These are phyloP conservation scores for Hemibagrus guttatus DNA, from an alignment of 2,797 vertebrate genomes.

Conservation along the genomic window DNA sequence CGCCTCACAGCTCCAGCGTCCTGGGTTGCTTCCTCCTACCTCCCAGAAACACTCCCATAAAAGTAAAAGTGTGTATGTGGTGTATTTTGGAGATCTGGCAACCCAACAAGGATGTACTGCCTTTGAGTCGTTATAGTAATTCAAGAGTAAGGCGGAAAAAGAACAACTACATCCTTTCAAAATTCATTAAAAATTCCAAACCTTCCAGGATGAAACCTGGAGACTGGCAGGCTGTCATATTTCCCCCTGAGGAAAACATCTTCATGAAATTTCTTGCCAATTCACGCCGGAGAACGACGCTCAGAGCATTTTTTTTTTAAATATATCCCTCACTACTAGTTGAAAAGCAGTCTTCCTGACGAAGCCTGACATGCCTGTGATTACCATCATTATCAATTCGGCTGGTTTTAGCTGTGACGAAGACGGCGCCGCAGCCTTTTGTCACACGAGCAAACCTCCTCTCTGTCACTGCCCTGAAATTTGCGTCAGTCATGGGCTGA, in stretches of 20 bases:
- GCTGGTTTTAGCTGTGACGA: conserved; percentile 35
- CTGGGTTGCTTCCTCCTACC: background rate
- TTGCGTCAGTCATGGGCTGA: conserved; percentile 47
- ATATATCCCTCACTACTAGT: background rate
- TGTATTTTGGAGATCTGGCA: background rate
- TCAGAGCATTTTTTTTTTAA: background rate
- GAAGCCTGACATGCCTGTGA: conserved; percentile 32
- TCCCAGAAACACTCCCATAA: background rate
- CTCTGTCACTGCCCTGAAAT: conserved; percentile 43
- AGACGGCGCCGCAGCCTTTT: conserved; percentile 31
- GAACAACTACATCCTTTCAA: background rate
- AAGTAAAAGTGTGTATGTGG: background rate
- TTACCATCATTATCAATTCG: conserved; percentile 29
- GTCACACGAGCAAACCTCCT: conserved; percentile 32
- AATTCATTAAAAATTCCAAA: background rate
- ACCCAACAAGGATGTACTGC: background rate
- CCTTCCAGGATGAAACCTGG: background rate
- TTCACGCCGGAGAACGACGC: background rate
- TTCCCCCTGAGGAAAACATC: background rate
- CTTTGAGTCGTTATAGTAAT: background rate
- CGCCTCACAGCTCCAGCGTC: too few species aligned
- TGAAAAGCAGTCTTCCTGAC: conserved; percentile 2
- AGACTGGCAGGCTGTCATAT: background rate
- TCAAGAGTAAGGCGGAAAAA: background rate
- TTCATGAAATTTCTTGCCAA: background rate